Base-by-base conservation (phyloP, 2,797 vertebrate species). In the Sebastolobus altivelis region DNA sequence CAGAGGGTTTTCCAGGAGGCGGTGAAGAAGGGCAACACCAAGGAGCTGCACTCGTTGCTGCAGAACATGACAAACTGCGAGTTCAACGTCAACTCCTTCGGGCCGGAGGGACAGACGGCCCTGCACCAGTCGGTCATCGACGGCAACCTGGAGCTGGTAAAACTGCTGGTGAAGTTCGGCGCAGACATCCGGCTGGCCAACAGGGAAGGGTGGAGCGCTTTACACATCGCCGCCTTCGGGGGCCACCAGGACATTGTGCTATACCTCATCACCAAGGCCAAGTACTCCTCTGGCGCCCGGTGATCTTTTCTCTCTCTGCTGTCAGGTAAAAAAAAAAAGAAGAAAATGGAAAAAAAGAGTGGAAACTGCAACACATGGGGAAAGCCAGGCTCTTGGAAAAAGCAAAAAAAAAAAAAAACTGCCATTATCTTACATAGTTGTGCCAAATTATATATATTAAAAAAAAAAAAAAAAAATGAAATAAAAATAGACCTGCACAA, bases 261-360 rank as follows among this genome's bases (percentile, higher is more conserved):
- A 94, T 99, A 99, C 96, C 97, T 99, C 95, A 97, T 99, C 96
- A 98, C 98, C 94, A 99, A 98, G 97, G 98, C 98, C 95, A 98
- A 99, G 97, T 99, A 98, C 96, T 97, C 98, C 20, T 96, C 96
- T 84, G 96, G 97, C 27, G 95, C 97, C 82, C 96, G 97, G 96
- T 97, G 96, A 97, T 96, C 85, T 46, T 85, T 89, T 88, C 85
- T 90, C 88, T 88, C 85, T 91, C 88, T 90, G 92, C 94, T 93
- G 94, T 93, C 94, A 94, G 93, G 94, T 94, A 95, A 93, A 89
- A 85, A 54, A 71, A 67, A 75, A 65, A 8, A 18, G 16, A 38
- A 65, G 12, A 68, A 73, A 31, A 83, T 70, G 55, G 55, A 82
- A 72, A 75, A 80, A 79, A 77, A 76, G 49, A 73, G 43, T 46